Percentiles rank a stretch among this genome's conserved stretches.
Evolutionary conservation across 2,113 vertebrate genomes (phyloP).

Genomic region (Phylloscopus whistleri): DNA sequence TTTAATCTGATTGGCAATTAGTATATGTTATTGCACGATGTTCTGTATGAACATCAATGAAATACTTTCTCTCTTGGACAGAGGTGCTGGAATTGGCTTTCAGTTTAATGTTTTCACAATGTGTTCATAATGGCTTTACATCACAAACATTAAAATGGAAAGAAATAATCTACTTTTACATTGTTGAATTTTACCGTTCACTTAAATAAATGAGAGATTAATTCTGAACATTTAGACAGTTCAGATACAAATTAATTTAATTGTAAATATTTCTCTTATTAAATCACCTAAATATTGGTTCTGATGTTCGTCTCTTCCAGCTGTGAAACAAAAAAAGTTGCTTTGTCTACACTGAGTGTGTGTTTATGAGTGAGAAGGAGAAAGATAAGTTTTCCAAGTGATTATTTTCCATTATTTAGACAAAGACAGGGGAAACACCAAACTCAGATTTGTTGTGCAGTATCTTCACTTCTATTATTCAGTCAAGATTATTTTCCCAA

Average conservation of each 20-base stretch:
- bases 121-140: not conserved
- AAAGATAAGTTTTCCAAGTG: not conserved
- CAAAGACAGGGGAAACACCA: not conserved
- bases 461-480: not conserved
- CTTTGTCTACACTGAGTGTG: not conserved
- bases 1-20: not conserved
- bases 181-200: not conserved
- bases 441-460: not conserved
- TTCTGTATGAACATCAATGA: not conserved
- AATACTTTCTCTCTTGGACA: not conserved
- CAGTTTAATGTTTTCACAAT: not conserved
- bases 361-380: not conserved
- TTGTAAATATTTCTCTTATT: not conserved
- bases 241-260: not conserved
- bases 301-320: not conserved
- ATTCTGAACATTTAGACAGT: not conserved
- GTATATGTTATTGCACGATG: not conserved
- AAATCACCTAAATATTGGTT: not conserved
- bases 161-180: not conserved
- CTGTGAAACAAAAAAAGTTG: not conserved
- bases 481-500: not conserved
- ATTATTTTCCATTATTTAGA: not conserved
- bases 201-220: not conserved
- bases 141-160: not conserved
- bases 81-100: not conserved